phyloP scores from a whole-genome alignment of 2,113 vertebrate genomes.

The Lanius collurio region DNA sequence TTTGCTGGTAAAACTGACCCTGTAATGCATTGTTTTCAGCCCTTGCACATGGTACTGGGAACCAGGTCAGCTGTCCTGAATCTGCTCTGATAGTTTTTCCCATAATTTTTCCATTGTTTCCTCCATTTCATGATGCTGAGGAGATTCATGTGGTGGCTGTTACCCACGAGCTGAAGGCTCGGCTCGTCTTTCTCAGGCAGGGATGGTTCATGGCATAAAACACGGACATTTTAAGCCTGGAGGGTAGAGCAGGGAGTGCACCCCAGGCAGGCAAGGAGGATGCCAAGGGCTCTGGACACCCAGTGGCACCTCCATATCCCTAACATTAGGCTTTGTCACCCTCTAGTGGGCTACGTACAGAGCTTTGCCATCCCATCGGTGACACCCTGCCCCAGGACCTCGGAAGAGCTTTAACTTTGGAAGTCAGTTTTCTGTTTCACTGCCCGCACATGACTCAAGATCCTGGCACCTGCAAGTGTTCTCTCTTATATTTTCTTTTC shows the following conservation, averaged over 20 bases:
- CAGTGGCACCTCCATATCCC: neutral
- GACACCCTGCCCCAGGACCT: neutral
- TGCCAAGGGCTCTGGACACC: neutral
- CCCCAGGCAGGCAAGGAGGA: neutral
- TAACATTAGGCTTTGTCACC: constrained; percentile 41
- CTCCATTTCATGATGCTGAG: neutral
- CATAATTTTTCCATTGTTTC: neutral
- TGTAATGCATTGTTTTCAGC: neutral
- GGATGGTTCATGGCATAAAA: neutral
- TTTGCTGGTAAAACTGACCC: neutral
- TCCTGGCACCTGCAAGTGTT: neutral
- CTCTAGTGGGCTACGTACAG: neutral
- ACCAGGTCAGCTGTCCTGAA: neutral
- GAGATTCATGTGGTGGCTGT: neutral
- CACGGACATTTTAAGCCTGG: neutral
- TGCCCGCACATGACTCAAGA: neutral
- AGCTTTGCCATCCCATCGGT: neutral
- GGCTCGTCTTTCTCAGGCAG: neutral
- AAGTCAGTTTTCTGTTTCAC: neutral
- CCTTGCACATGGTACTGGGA: no score
- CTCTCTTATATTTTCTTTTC: neutral
- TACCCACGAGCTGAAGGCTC: neutral
- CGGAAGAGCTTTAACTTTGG: neutral
- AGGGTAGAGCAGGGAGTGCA: rapidly evolving
- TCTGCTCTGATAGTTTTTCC: neutral